These are phyloP conservation scores for Polyploca ridens DNA, from an alignment of 2,888 invertebrate genomes.

Conservation along the genomic window DNA sequence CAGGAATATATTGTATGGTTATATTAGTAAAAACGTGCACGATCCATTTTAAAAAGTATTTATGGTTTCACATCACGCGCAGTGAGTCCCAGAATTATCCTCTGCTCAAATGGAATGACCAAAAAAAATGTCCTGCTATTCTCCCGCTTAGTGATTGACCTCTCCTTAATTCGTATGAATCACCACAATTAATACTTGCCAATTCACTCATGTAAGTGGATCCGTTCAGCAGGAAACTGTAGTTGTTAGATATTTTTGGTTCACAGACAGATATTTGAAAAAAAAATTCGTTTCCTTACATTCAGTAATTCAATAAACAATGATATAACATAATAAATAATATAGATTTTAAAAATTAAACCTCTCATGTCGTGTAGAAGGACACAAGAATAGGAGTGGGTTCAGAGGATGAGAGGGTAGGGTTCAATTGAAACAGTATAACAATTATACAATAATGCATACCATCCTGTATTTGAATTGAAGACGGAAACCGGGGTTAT, in stretches of 20 bases:
- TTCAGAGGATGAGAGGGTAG: not conserved
- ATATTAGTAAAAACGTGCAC: not conserved
- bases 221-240: constrained; percentile 1
- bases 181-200: constrained; percentile 47
- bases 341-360: not conserved
- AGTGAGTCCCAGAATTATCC: constrained; percentile 38
- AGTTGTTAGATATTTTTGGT: not conserved
- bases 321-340: too few relatives aligned
- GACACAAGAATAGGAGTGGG: not conserved
- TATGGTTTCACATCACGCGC: constrained; percentile 50
- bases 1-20: not conserved
- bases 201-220: constrained; percentile 12
- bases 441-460: not conserved
- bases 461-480: constrained; percentile 3
- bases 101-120: constrained; percentile 25
- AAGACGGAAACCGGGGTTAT: constrained; percentile 2
- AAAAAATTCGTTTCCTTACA: too few relatives aligned
- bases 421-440: not conserved
- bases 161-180: constrained; percentile 50
- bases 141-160: constrained; percentile 54
- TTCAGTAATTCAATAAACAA: too few relatives aligned
- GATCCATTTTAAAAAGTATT: constrained; percentile 18
- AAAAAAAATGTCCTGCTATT: constrained; percentile 36
- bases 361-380: too few relatives aligned
- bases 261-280: not conserved